Conservation (phyloP, 2,888 invertebrate genomes). For the Diaphora mendica region DNA sequence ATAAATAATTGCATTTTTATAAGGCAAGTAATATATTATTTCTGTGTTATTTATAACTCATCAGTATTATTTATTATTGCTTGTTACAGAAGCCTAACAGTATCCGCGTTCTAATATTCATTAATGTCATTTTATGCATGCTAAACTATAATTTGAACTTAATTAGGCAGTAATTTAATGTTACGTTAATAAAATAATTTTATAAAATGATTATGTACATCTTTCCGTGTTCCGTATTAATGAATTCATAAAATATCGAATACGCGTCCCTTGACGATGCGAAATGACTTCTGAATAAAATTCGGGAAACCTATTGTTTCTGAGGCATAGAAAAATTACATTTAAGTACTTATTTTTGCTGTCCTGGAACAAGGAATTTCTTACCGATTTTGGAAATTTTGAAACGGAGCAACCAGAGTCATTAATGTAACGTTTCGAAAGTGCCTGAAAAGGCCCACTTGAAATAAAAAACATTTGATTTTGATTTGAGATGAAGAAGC, state of each 20-base stretch:
- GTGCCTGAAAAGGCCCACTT: no score
- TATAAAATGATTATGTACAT: neutral
- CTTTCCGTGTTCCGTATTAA: neutral
- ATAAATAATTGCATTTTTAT: constrained; percentile 41
- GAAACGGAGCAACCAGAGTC: no score
- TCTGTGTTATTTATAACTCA: constrained; percentile 9
- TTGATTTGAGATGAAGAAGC: neutral
- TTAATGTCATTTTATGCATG: neutral
- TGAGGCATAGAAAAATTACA: neutral
- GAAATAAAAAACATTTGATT: no score
- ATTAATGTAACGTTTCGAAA: no score
- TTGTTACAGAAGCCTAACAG: constrained; percentile 8
- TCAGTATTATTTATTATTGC: constrained; percentile 5
- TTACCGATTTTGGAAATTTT: no score
- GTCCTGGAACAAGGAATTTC: no score
- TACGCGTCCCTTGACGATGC: neutral
- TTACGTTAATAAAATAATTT: neutral
- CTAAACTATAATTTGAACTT: neutral
- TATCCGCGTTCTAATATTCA: neutral
- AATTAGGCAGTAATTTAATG: neutral
- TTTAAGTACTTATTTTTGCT: no score
- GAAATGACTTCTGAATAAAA: neutral
- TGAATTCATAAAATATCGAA: neutral
- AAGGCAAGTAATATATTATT: constrained; percentile 15
- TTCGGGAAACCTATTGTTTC: neutral